Base-by-base conservation (phyloP, 2,797 vertebrate genomes). In the Sebastes iracundus region DNA sequence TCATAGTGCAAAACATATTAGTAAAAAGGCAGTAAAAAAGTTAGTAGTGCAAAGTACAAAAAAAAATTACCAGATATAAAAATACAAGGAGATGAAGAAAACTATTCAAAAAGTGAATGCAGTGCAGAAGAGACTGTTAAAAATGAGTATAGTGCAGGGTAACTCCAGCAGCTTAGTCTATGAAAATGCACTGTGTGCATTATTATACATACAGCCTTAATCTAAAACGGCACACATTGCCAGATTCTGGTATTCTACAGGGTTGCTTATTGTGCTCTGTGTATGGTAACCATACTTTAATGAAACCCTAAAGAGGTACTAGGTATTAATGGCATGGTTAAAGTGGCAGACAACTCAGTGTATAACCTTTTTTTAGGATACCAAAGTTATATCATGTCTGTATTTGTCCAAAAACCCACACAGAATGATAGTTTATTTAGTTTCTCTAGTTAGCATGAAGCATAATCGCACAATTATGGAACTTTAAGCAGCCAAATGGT, bases 401-500 rank as follows among this genome's bases (percentile, higher is more conserved):
- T 12, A 46, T 55, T 20, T 38, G 6, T 25, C 5, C 7, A 33
- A 59, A 53, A 28, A 13, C 1, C 10, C 8, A 14, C 28, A 23
- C 5, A 11, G 10, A 27, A 76, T 11, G 0, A 0, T 2, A 0
- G 23, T 27, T 61, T 9, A 1, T 6, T 11, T 18, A 46, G 42
- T 46, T 46, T 18, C 16, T 18, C 16, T 20, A 20, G 60, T 38
- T 20, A 6, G 20, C 4, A 3, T 35, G 1, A 38, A 71, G 5
- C 5, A 49, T 5, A 0, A 0, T 1, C n/a, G 0, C 23, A 16
- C 3, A 1, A 23, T 1, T 42, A 10, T 59, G 20, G 55, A 33
- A n/a, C 1, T 65, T 62, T 0, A 14, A 1, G 3, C 7, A 30
- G 4, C 3, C 49, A 52, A 27, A 66, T 46, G 22, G n/a, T 68